Evolutionary conservation across 2,888 invertebrate genomes (phyloP), one percentile per base, ranked within the genome.

Genomic region (Eugnorisma glareosa): DNA sequence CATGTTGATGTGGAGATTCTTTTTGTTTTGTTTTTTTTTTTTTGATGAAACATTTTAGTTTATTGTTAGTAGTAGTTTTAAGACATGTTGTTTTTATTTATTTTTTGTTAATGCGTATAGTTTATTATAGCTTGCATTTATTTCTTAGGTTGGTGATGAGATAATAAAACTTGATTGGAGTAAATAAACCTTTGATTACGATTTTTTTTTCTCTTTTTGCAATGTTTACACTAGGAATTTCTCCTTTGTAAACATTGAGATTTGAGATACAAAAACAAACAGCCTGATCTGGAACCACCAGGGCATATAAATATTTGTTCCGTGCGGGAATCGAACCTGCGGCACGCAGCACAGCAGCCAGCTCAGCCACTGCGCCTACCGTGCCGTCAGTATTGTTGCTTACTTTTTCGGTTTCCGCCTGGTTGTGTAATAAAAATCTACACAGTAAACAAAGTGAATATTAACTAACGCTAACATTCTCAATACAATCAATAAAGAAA

Each of bases 401-500:
- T 8, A 59, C 59, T 59, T 59, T 59, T 31, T 31, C 21, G 4
- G 10, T 35, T 10, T 31, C 21, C 4, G 4, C 0, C 11, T 35
- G 4, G 1, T 21, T 21, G 15, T 15, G 37, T 40, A 3, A 64
- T n/a, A n/a, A 40, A 64, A 64, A 40, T 40, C n/a, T 15, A 37
- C n/a, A n/a, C n/a, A n/a, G n/a, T 40, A 40, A 64, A 40, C n/a
- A 40, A 63, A 13, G 6, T n/a, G 13, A 15, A 63, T 24, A 63
- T 15, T 40, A 64, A 63, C 1, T 37, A 63, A 64, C 5, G 15
- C n/a, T 28, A 40, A 64, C 40, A 15, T 45, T 64, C 57, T 40
- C 35, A 63, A 57, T 68, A 45, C 35, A 54, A 81, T 81, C 61
- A 67, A 67, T 40, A 59, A 57, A 68, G 54, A 63, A 83, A 67